These are phyloP conservation scores for Hydrotaea diabolus DNA, from an alignment of 2,888 invertebrate species.

Conservation along the genomic window DNA sequence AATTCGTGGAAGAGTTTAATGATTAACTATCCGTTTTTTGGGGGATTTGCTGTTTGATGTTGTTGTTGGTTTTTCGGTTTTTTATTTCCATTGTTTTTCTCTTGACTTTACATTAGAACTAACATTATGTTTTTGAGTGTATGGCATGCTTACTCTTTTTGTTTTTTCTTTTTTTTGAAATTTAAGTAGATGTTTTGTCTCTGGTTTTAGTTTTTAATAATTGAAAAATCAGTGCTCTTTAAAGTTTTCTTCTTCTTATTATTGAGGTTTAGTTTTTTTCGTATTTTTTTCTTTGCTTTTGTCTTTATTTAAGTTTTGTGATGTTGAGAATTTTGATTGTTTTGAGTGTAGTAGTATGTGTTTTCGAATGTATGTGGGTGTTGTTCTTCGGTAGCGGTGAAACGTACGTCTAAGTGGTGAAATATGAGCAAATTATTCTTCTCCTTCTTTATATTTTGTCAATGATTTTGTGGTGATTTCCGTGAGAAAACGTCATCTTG, in stretches of 20 bases:
- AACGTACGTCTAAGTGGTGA: slow-evolving; percentile 9
- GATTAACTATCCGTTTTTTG: slow-evolving; percentile 20
- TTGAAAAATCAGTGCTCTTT: slow-evolving; percentile 70
- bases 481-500: background rate
- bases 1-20: slow-evolving; percentile 69
- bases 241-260: slow-evolving; percentile 56
- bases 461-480: background rate
- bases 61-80: slow-evolving; percentile 48
- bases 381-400: background rate
- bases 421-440: slow-evolving; percentile 12
- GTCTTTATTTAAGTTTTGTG: slow-evolving; percentile 41
- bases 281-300: slow-evolving; percentile 48
- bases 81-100: slow-evolving; percentile 1
- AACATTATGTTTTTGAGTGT: slow-evolving; percentile 65
- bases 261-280: slow-evolving; percentile 64
- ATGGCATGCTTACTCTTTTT: slow-evolving; percentile 65
- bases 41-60: slow-evolving; percentile 28
- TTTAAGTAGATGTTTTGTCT: slow-evolving; percentile 50
- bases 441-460: too few relatives aligned
- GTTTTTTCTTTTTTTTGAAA: slow-evolving; percentile 62
- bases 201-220: slow-evolving; percentile 57
- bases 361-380: slow-evolving; percentile 12
- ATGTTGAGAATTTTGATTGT: slow-evolving; percentile 65
- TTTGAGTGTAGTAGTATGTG: slow-evolving; percentile 5
- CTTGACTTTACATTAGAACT: slow-evolving; percentile 55